A percentile compares a stretch with the other conserved stretches of the same genome.
These are phyloP conservation scores for Zhuqinia jingwanae DNA, from an alignment of 2,888 invertebrate genomes.

Conservation along the genomic window DNA sequence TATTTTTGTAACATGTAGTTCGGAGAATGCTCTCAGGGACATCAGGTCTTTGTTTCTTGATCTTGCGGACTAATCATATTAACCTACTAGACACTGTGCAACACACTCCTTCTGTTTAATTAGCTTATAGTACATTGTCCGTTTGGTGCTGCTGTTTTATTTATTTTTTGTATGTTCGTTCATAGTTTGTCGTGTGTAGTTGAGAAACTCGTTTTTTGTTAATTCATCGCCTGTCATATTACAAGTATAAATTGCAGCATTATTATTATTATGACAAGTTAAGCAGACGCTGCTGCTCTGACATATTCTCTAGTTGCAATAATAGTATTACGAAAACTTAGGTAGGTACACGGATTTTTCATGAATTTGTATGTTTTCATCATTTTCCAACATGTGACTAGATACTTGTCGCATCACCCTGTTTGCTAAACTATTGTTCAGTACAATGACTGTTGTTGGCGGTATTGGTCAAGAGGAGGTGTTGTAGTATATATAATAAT, in stretches of 20 bases:
- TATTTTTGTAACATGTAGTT: not conserved
- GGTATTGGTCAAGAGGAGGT: not conserved
- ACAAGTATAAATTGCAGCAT: not conserved
- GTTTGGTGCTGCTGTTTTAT: not conserved
- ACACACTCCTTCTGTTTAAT: slow-evolving; percentile 40
- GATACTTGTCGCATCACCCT: not conserved
- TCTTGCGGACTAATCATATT: slow-evolving; percentile 62
- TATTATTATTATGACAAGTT: slow-evolving; percentile 43
- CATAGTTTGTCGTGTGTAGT: too few species aligned
- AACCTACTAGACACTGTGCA: slow-evolving; percentile 39
- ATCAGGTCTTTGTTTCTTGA: slow-evolving; percentile 51
- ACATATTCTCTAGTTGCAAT: not conserved
- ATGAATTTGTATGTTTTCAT: slow-evolving; percentile 59
- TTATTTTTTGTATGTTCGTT: not conserved
- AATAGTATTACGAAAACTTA: slow-evolving; percentile 19
- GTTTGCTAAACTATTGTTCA: slow-evolving; percentile 1
- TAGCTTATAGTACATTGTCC: slow-evolving; percentile 27
- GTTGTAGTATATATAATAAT: not conserved
- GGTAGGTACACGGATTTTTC: not conserved
- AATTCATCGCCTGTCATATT: slow-evolving; percentile 10
- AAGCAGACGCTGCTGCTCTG: slow-evolving; percentile 1
- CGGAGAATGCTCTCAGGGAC: slow-evolving; percentile 10
- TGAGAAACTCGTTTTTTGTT: slow-evolving; percentile 16
- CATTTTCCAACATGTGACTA: slow-evolving; percentile 33
- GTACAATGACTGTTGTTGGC: not conserved